A percentile compares a stretch with the other conserved stretches of the same genome.
phyloP scores from a whole-genome alignment of 2,888 invertebrate species.

The Catotricha subobsoleta region DNA sequence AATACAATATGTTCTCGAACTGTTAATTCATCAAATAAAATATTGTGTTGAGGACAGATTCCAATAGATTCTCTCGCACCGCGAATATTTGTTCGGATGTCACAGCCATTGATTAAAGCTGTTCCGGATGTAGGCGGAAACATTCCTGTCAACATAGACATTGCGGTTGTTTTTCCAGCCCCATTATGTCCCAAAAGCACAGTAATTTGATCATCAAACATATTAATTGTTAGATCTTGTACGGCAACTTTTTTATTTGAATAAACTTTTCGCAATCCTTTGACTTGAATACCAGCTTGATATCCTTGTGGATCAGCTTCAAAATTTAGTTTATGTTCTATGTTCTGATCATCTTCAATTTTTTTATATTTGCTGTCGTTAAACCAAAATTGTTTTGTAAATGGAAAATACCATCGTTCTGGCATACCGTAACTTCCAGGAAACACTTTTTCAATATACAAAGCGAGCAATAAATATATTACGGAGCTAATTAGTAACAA shows the following conservation, averaged over 20 bases:
- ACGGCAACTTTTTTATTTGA: constrained; percentile 37
- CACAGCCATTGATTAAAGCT: constrained; percentile 43
- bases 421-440: constrained; percentile 68
- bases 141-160: constrained; percentile 68
- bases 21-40: constrained; percentile 55
- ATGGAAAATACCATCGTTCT: constrained; percentile 54
- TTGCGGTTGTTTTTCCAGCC: constrained; percentile 75
- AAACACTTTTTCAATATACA: constrained; percentile 62
- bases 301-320: constrained; percentile 30
- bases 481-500: constrained; percentile 49
- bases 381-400: constrained; percentile 22
- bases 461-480: constrained; percentile 49
- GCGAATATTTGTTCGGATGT: constrained; percentile 38
- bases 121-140: constrained; percentile 41
- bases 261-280: constrained; percentile 40
- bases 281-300: constrained; percentile 30
- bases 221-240: constrained; percentile 44
- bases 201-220: constrained; percentile 69
- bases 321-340: neutral
- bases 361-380: neutral
- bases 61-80: constrained; percentile 45
- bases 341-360: neutral
- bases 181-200: constrained; percentile 57
- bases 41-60: constrained; percentile 62
- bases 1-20: constrained; percentile 60